Evolutionary conservation across 1,140 invertebrate species (phyloP), one percentile per base, ranked within the genome.

Genomic region (Drosophila rhopaloa): DNA sequence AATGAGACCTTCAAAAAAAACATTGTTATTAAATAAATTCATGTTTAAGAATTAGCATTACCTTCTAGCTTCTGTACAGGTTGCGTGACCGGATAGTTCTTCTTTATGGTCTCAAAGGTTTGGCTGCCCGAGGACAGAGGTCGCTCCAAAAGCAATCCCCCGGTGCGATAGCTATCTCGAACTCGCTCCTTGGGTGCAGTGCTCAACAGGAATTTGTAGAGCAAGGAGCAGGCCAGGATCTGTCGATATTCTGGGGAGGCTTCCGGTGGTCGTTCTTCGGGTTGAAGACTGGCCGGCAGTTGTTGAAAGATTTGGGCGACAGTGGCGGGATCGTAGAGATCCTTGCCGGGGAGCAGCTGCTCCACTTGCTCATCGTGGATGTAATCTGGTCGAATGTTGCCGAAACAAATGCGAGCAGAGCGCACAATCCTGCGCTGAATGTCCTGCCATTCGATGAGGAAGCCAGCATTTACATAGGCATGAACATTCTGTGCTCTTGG

Each of bases 381-480:
- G 78, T 96, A 97, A 1, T 94, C 80, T 0, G 94, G 93, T 61
- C 93, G 94, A 37, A 97, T 96, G 46, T 95, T 96, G 0, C 96
- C 96, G 79, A 94, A 95, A 5, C 95, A 93, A 46, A 94, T 91
- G 1, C 81, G 79, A 19, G 82, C 76, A 0, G 80, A 79, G 3
- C 37, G 50, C 10, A 91, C 78, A 24, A 66, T 72, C 2, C 94
- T 93, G 1, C 54, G 43, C 40, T 76, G 55, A 0, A 19, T 9
- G 24, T 80, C 70, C 16, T 75, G 60, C 74, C 88, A 88, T 35
- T 81, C 86, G 41, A 89, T 94, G 1, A n/a, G 95, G 85, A 98
- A 97, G 11, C 95, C 97, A 9, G 95, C 96, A 92, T 97, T 97
- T 0, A 98, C 95, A 75, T 96, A 95, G 0, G 97, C 96, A 83